Conservation (phyloP, 2,888 invertebrate species). For the Adineta ricciae region DNA sequence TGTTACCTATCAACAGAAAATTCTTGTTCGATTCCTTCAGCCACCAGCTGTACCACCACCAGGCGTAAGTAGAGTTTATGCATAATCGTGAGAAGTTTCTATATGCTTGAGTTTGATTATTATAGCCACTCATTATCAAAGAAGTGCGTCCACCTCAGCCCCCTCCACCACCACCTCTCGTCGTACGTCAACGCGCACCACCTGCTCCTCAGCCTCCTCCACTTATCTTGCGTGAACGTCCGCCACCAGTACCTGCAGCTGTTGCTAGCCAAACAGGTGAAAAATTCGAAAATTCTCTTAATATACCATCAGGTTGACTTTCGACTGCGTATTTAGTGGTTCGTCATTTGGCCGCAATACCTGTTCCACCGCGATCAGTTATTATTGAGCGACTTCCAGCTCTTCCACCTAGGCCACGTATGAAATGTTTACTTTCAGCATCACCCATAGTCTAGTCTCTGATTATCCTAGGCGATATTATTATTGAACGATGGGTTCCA, state of each 20-base stretch:
- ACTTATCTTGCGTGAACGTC: constrained; percentile 28
- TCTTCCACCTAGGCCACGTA: neutral
- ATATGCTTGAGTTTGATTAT: neutral
- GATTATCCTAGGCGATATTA: neutral
- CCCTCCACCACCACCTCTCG: constrained; percentile 13
- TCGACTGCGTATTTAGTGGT: constrained; percentile 4
- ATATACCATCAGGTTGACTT: neutral
- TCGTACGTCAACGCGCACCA: neutral
- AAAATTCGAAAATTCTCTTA: neutral
- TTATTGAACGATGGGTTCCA: constrained; percentile 26
- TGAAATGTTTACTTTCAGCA: neutral
- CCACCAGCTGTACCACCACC: constrained; percentile 12
- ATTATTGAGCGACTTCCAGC: constrained; percentile 25
- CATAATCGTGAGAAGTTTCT: neutral
- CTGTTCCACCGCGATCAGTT: constrained; percentile 29
- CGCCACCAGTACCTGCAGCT: constrained; percentile 17
- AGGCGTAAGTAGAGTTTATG: constrained; percentile 16
- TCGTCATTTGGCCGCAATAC: constrained; percentile 20
- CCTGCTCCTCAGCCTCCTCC: neutral
- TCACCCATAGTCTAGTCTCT: neutral
- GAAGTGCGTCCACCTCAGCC: constrained; percentile 20
- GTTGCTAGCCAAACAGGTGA: constrained; percentile 22
- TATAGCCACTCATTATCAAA: constrained; percentile 6
- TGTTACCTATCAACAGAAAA: neutral
- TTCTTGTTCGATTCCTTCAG: neutral